These are phyloP conservation scores for Thalpophila matura DNA, from an alignment of 2,888 invertebrate species.

Conservation along the genomic window DNA sequence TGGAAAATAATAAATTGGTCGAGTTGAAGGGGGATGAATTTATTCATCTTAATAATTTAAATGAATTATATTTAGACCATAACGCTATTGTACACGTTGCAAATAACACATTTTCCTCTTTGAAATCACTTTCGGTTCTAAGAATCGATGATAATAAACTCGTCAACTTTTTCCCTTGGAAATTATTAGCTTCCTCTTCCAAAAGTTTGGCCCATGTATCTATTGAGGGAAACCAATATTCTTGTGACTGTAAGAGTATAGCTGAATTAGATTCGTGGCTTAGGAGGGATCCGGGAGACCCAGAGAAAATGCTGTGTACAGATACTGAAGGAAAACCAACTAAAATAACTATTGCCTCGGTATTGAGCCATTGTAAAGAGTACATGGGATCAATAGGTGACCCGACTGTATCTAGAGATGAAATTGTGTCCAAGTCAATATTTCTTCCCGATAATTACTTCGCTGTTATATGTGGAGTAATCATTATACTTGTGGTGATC, in stretches of 20 bases:
- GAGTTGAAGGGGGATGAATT: conserved; percentile 95
- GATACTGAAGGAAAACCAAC: conserved; percentile 89
- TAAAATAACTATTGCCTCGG: conserved; percentile 89
- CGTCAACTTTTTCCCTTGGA: conserved; percentile 94
- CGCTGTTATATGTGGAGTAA: conserved; percentile 93
- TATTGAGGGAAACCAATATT: conserved; percentile 95
- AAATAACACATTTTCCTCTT: conserved; percentile 94
- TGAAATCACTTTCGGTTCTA: conserved; percentile 93
- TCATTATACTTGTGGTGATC: conserved; percentile 93
- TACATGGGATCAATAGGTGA: conserved; percentile 89
- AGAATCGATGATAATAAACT: conserved; percentile 95
- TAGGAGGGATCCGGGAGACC: conserved; percentile 92
- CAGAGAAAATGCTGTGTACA: conserved; percentile 93
- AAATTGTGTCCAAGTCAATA: conserved; percentile 91
- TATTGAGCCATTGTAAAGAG: conserved; percentile 92
- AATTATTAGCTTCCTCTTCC: conserved; percentile 92
- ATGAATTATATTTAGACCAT: conserved; percentile 95
- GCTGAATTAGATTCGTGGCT: conserved; percentile 93
- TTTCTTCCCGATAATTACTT: conserved; percentile 93
- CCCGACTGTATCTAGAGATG: conserved; percentile 85
- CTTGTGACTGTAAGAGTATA: conserved; percentile 94
- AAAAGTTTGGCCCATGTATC: conserved; percentile 92
- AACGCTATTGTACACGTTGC: conserved; percentile 94
- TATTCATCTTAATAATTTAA: conserved; percentile 93
- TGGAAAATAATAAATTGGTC: conserved; percentile 94